phyloP scores from a whole-genome alignment of 2,113 vertebrate species.

The Rhea americana region DNA sequence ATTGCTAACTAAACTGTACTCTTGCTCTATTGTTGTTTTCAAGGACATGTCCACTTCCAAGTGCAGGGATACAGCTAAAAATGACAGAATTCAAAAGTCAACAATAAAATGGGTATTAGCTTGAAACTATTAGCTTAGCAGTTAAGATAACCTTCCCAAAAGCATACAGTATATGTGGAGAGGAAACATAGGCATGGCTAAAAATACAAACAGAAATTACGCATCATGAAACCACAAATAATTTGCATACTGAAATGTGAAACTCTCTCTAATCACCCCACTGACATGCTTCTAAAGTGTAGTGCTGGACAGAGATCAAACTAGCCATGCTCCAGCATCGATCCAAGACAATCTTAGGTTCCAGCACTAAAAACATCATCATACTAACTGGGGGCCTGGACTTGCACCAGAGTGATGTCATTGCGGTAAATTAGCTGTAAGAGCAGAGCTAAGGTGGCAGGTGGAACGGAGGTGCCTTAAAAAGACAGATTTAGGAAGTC shows the following conservation, averaged over 20 bases:
- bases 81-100: background rate
- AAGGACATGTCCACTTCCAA: background rate
- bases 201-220: background rate
- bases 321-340: background rate
- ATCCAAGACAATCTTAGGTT: background rate
- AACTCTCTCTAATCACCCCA: background rate
- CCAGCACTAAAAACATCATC: background rate
- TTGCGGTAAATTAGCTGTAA: background rate
- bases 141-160: background rate
- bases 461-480: background rate
- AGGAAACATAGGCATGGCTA: background rate
- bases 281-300: accelerated
- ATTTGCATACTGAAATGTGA: background rate
- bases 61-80: background rate
- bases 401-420: background rate
- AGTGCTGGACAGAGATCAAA: background rate
- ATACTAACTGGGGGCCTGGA: accelerated
- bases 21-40: background rate
- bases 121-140: too few relatives aligned
- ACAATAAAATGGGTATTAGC: background rate
- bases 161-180: background rate
- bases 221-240: background rate
- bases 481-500: background rate
- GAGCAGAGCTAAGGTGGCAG: background rate
- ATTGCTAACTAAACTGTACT: background rate